Base-by-base conservation (phyloP, 2,888 invertebrate species). In the Chydorus sphaericus region DNA sequence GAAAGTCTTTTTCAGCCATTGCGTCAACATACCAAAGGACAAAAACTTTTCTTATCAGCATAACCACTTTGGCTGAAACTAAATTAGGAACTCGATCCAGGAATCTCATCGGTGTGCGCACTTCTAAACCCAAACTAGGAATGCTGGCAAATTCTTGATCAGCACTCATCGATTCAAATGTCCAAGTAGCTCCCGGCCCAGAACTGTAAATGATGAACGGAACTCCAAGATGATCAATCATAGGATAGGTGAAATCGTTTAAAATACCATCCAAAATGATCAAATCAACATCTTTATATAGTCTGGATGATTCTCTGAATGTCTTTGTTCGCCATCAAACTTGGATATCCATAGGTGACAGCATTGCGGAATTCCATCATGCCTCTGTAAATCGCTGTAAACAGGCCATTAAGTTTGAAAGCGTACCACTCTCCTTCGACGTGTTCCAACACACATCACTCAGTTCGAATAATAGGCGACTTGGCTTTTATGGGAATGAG, bases 231-330 rank as follows among this genome's bases (percentile, higher is more conserved):
- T 36, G 23, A 20, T 52, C 52, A 1, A 52, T 33, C 11, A 52
- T 29, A 8, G 52, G 52, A 31, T 20, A 20, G n/a, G 18, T 11
- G 33, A 52, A 52, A 18, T 52, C 52, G 52, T 52, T 36, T 20
- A 52, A n/a, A n/a, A 52, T 52, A 5, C 36, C 31, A 37, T 52
- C 52, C 6, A 52, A 20, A 11, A 52, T 26, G 20, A 36, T 37
- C 5, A 52, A 23, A 11, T 52, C 52, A 16, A n/a, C 30, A 8
- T 52, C 23, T 36, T 52, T 52, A 4, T 52, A n/a, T n/a, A 14
- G 7, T 52, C 3, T 23, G 52, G 11, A 3, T 26, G n/a, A 52
- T 36, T 52, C 36, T 20, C 18, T 33, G 52, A 36, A 52, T 33
- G 10, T 18, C 37, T 16, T 31, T 26, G 23, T 36, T 52, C 4